Conservation (phyloP, 2,113 vertebrate species). For the Takifugu bimaculatus region DNA sequence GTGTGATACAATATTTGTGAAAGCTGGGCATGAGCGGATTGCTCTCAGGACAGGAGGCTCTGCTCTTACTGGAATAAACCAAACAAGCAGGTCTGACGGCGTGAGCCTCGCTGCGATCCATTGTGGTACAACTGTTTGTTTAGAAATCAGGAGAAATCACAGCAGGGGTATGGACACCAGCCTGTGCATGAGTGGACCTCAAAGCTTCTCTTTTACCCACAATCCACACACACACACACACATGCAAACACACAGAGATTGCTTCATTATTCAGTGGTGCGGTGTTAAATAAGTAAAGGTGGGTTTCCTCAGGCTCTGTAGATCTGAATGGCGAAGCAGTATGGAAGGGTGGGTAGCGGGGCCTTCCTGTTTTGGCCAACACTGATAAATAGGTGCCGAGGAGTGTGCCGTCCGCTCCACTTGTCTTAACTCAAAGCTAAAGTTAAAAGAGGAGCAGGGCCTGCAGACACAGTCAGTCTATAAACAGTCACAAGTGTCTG, state of each 20-base stretch:
- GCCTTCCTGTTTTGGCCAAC: slow-evolving; percentile 10
- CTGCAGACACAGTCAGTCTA: slow-evolving; percentile 51
- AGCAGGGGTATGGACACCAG: slow-evolving; percentile 21
- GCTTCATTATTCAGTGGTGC: slow-evolving; percentile 41
- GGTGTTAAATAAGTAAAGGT: slow-evolving; percentile 37
- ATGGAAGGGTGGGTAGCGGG: not conserved
- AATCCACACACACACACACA: not conserved
- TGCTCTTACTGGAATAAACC: slow-evolving; percentile 54
- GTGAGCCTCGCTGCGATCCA: slow-evolving; percentile 32
- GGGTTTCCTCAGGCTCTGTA: slow-evolving; percentile 30
- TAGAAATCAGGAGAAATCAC: slow-evolving; percentile 44
- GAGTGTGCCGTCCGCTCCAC: slow-evolving; percentile 44
- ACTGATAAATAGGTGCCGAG: slow-evolving; percentile 46
- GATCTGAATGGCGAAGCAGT: slow-evolving; percentile 21
- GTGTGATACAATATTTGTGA: slow-evolving; percentile 47
- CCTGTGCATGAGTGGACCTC: not conserved
- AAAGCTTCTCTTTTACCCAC: not conserved
- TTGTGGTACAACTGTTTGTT: slow-evolving; percentile 52
- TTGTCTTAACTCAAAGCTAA: slow-evolving; percentile 56
- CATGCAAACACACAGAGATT: not conserved
- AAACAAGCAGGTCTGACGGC: slow-evolving; percentile 47
- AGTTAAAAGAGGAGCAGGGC: slow-evolving; percentile 47
- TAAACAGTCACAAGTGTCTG: slow-evolving; percentile 60
- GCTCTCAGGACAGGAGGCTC: slow-evolving; percentile 44
- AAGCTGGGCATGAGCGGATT: slow-evolving; percentile 11